A percentile compares a stretch with the other conserved stretches of the same genome.
Conservation (phyloP, 2,888 invertebrate genomes). For the Plemyria rubiginata region DNA sequence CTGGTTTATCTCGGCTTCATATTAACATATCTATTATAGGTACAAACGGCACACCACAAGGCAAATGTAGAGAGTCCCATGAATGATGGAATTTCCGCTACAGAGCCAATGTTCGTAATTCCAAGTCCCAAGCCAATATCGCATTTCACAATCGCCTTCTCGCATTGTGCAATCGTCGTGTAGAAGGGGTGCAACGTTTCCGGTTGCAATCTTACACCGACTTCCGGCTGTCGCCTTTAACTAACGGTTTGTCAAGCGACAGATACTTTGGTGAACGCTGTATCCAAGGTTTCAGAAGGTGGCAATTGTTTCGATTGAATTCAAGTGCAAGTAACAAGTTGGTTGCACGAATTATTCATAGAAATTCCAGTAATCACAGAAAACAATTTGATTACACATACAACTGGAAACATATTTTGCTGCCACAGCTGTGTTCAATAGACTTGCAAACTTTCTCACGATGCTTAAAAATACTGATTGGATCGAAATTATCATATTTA, state of each 20-base stretch:
- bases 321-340: not conserved
- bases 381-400: no score
- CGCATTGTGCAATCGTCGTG: slow-evolving; percentile 52
- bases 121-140: slow-evolving; percentile 35
- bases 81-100: slow-evolving; percentile 11
- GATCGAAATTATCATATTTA: slow-evolving; percentile 19
- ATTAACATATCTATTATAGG: no score
- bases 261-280: slow-evolving; percentile 12
- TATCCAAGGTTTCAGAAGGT: not conserved
- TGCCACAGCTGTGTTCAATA: not conserved
- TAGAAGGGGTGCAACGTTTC: slow-evolving; percentile 67
- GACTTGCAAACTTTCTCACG: slow-evolving; percentile 17
- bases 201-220: slow-evolving; percentile 77
- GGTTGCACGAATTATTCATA: no score
- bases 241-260: slow-evolving; percentile 34
- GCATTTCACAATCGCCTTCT: slow-evolving; percentile 41
- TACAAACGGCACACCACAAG: not conserved
- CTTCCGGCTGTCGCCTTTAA: slow-evolving; percentile 60
- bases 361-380: no score
- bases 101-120: slow-evolving; percentile 16
- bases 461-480: slow-evolving; percentile 8
- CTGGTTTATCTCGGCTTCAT: no score
- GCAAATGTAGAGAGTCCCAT: not conserved
- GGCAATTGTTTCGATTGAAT: not conserved
- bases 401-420: not conserved